These are phyloP conservation scores for Orchesellides sinensis DNA, from an alignment of 2,888 invertebrate species.

Conservation along the genomic window DNA sequence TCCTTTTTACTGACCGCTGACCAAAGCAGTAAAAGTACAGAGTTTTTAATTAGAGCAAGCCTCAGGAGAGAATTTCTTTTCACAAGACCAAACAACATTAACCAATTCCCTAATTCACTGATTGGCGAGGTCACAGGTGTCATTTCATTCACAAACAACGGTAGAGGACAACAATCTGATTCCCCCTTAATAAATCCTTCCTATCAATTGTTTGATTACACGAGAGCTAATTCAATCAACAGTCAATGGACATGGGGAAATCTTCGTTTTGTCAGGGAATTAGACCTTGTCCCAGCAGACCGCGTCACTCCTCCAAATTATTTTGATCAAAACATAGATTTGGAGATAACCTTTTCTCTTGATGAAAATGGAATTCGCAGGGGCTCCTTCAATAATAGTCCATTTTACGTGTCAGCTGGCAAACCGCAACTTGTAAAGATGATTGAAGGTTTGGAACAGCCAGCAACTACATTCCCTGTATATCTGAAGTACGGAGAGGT, in stretches of 20 bases:
- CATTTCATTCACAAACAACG: conserved; percentile 19
- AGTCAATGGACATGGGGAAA: background rate
- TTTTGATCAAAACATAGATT: conserved; percentile 42
- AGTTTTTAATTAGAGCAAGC: conserved; percentile 50
- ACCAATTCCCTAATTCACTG: conserved; percentile 43
- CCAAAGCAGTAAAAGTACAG: background rate
- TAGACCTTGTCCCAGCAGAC: conserved; percentile 40
- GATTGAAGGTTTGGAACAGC: conserved; percentile 22
- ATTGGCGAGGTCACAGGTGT: conserved; percentile 60
- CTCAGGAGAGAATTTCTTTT: conserved; percentile 37
- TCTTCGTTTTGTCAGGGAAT: conserved; percentile 24
- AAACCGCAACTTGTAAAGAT: conserved; percentile 49
- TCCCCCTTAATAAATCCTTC: background rate
- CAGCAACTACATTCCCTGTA: conserved; percentile 22
- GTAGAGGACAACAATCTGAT: background rate
- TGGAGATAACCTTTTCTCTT: conserved; percentile 27
- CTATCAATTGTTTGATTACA: conserved; percentile 13
- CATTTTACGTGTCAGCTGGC: conserved; percentile 1
- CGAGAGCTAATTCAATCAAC: background rate
- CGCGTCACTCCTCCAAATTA: conserved; percentile 32
- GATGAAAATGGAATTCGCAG: conserved; percentile 40
- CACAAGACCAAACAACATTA: conserved; percentile 52
- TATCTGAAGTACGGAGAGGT: conserved; percentile 37
- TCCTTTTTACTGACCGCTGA: conserved; percentile 62
- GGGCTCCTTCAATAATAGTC: conserved; percentile 54